These are phyloP conservation scores for Drosophila punjabiensis DNA, from an alignment of 1,140 invertebrate species.

Conservation along the genomic window DNA sequence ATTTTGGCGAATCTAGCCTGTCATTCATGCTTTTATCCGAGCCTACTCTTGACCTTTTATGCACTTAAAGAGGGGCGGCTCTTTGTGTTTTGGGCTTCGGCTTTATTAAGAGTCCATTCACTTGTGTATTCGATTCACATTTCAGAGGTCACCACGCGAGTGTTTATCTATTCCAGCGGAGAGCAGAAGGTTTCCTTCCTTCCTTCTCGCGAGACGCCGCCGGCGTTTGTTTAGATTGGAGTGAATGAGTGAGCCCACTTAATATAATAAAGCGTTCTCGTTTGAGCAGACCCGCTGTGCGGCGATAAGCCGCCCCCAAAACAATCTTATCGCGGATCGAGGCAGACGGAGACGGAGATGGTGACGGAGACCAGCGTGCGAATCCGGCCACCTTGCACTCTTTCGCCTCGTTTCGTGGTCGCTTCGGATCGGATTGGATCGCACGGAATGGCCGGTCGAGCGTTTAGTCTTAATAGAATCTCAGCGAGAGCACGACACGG, in stretches of 20 bases:
- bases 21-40: constrained; percentile 21
- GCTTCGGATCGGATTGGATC: constrained; percentile 9
- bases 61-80: constrained; percentile 10
- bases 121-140: constrained; percentile 29
- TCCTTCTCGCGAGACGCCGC: constrained; percentile 36
- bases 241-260: constrained; percentile 68
- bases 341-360: not conserved
- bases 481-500: constrained; percentile 45
- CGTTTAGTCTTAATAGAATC: constrained; percentile 72
- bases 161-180: constrained; percentile 25
- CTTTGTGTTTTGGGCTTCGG: constrained; percentile 6
- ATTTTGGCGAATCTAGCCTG: not conserved
- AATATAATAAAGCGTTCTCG: constrained; percentile 69
- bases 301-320: constrained; percentile 56
- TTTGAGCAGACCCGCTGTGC: constrained; percentile 26
- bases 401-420: constrained; percentile 17
- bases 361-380: constrained; percentile 21
- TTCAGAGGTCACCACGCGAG: constrained; percentile 43
- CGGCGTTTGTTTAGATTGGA: constrained; percentile 67
- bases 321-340: constrained; percentile 67
- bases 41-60: constrained; percentile 27
- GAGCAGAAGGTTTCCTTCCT: constrained; percentile 28
- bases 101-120: constrained; percentile 44
- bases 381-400: constrained; percentile 45
- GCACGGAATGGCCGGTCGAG: constrained; percentile 1